Conservation (phyloP, 2,888 invertebrate species). For the Agrilus biguttatus region DNA sequence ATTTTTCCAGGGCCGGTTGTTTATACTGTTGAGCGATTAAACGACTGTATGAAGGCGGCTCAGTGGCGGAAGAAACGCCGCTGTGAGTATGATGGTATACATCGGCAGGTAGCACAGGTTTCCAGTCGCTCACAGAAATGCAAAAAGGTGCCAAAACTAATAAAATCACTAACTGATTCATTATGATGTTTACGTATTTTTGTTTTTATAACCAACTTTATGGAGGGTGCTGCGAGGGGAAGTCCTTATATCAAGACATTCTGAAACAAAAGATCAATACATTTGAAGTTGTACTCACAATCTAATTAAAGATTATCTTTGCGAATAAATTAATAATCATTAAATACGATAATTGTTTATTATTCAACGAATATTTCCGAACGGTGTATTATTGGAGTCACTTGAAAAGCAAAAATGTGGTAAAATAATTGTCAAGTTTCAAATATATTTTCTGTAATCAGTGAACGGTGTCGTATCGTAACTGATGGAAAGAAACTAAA, state of each 20-base stretch:
- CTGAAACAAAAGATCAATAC: slow-evolving; percentile 4
- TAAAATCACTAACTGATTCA: slow-evolving; percentile 9
- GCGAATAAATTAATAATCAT: too few relatives aligned
- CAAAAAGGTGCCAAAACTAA: slow-evolving; percentile 22
- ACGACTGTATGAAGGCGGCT: slow-evolving; percentile 8
- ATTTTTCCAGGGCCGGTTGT: slow-evolving; percentile 16
- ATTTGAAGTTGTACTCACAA: neutral
- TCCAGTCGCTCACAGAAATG: slow-evolving; percentile 34
- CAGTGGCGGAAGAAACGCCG: slow-evolving; percentile 8
- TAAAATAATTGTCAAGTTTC: too few relatives aligned
- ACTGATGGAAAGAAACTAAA: too few relatives aligned
- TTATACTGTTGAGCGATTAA: slow-evolving; percentile 12
- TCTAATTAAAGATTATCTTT: too few relatives aligned
- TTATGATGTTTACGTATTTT: slow-evolving; percentile 1
- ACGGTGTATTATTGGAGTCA: too few relatives aligned
- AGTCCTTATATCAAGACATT: slow-evolving; percentile 2
- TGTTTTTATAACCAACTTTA: neutral
- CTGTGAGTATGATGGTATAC: slow-evolving; percentile 18
- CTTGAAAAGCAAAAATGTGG: too few relatives aligned
- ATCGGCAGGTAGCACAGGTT: slow-evolving; percentile 34
- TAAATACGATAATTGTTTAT: too few relatives aligned
- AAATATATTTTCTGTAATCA: too few relatives aligned
- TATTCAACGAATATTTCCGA: too few relatives aligned
- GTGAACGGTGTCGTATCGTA: too few relatives aligned
- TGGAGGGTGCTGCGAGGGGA: neutral